Base-by-base conservation (phyloP, 2,888 invertebrate species). In the Adelognathus sp. region DNA sequence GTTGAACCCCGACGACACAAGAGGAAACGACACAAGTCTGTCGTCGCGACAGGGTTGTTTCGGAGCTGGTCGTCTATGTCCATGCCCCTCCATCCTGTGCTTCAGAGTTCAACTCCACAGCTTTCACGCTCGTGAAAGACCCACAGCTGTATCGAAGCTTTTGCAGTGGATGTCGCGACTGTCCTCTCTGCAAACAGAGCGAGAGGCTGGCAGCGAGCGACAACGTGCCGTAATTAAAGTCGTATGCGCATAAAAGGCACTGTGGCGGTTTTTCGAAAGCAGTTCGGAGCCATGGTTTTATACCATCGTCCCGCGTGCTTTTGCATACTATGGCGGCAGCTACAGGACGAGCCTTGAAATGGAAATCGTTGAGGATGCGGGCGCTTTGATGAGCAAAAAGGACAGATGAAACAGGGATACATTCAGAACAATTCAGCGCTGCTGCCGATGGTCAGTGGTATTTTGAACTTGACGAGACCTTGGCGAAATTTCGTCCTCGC, bases 1-100 rank as follows among this genome's bases (percentile, higher is more conserved):
- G 85, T 86, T 83, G 84, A 75, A 80, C 69, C 74, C 21, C 39
- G 60, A 71, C 56, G 56, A 71, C 75, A 29, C 18, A n/a, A 54
- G 61, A 0, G 46, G 44, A 52, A 64, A 31, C 14, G 27, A 14
- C n/a, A n/a, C 14, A 27, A 7, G 75, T 66, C 54, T n/a, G 46
- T 41, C 69, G 52, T 64, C 61, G 50, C 36, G 64, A 71, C 75
- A 33, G 56, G 39, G 54, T 76, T 79, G 76, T 75, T 72, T 79
- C 64, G 61, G 66, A 29, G 27, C 39, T 52, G 31, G 56, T 67
- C 44, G 46, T 44, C 16, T n/a, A n/a, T 54, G 66, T 58, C 27
- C 29, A 46, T 72, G 70, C 58, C 50, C 64, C 64, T 36, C 54
- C 72, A 60, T 56, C 44, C 52, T 7, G 41, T 2, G 31, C 41